These are phyloP conservation scores for Myotis pilosus DNA, from an alignment of 2,797 vertebrate species.

Conservation along the genomic window DNA sequence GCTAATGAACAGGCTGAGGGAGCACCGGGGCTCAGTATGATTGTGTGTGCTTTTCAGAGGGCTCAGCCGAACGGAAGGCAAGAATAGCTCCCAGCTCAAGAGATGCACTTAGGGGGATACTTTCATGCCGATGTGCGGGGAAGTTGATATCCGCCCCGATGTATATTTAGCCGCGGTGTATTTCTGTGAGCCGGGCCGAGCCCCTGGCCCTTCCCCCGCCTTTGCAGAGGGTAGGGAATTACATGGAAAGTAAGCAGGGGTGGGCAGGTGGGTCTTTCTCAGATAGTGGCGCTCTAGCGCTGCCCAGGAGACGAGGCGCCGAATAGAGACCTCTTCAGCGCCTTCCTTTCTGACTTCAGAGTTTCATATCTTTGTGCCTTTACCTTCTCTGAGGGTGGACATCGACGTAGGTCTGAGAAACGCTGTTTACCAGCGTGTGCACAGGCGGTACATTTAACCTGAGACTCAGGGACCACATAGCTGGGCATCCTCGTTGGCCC, in stretches of 20 bases:
- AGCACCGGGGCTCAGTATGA: background rate
- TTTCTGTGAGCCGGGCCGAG: slow-evolving; percentile 14
- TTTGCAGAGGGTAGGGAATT: slow-evolving; percentile 36
- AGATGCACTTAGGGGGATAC: background rate
- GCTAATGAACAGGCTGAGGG: background rate
- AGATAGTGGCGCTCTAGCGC: background rate
- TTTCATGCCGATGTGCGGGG: slow-evolving; percentile 59
- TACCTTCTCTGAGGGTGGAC: background rate
- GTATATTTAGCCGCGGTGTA: slow-evolving; percentile 11
- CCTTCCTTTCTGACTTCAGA: background rate
- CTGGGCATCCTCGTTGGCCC: background rate
- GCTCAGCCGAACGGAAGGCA: background rate
- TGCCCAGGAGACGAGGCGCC: background rate
- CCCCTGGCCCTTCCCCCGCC: slow-evolving; percentile 42
- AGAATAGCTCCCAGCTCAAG: background rate
- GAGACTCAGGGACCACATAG: background rate
- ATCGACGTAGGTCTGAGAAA: background rate
- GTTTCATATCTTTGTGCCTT: background rate
- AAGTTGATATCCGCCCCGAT: slow-evolving; percentile 57
- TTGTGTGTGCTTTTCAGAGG: background rate
- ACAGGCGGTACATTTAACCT: slow-evolving; percentile 13
- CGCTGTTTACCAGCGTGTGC: slow-evolving; percentile 58
- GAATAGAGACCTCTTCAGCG: background rate
- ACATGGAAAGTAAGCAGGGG: background rate
- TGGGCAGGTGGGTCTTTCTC: background rate